Conservation (phyloP, 1,140 invertebrate species). For the Spodoptera litura region DNA sequence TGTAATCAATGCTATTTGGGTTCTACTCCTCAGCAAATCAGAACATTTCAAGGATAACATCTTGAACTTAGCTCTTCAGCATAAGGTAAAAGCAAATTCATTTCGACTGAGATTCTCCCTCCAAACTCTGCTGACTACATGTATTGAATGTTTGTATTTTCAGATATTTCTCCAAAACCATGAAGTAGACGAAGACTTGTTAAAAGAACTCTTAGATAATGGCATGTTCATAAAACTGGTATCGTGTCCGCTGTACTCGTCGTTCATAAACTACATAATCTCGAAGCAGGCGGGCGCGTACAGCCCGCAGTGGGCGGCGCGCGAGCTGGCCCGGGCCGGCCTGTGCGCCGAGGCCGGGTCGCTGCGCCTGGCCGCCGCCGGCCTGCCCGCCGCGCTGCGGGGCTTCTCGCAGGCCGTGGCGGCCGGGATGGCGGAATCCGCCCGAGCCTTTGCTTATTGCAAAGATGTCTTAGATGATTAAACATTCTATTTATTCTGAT, state of each 20-base stretch:
- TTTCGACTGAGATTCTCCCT: not conserved
- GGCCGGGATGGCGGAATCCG: conserved; percentile 66
- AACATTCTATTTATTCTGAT: conserved; percentile 39
- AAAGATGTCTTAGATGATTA: conserved; percentile 63
- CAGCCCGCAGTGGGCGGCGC: conserved; percentile 63
- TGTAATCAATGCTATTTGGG: conserved; percentile 66
- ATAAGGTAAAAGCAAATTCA: conserved; percentile 59
- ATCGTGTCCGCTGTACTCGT: conserved; percentile 63
- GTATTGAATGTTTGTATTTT: conserved; percentile 42
- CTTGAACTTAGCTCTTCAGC: conserved; percentile 53
- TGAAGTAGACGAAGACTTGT: conserved; percentile 70
- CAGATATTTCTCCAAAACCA: conserved; percentile 63
- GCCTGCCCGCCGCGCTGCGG: conserved; percentile 64
- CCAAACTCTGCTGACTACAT: not conserved
- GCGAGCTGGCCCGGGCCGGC: conserved; percentile 64
- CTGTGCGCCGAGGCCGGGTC: conserved; percentile 72
- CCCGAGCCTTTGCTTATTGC: conserved; percentile 66
- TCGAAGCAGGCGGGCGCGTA: conserved; percentile 56
- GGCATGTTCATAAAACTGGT: conserved; percentile 72
- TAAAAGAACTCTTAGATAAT: conserved; percentile 72
- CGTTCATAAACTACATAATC: conserved; percentile 69
- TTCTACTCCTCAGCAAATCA: conserved; percentile 66
- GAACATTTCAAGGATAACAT: conserved; percentile 58
- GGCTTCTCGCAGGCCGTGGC: conserved; percentile 72
- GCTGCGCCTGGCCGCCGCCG: conserved; percentile 59